Evolutionary conservation across 2,888 invertebrate genomes (phyloP).

Genomic region (Auanema freiburgensis): DNA sequence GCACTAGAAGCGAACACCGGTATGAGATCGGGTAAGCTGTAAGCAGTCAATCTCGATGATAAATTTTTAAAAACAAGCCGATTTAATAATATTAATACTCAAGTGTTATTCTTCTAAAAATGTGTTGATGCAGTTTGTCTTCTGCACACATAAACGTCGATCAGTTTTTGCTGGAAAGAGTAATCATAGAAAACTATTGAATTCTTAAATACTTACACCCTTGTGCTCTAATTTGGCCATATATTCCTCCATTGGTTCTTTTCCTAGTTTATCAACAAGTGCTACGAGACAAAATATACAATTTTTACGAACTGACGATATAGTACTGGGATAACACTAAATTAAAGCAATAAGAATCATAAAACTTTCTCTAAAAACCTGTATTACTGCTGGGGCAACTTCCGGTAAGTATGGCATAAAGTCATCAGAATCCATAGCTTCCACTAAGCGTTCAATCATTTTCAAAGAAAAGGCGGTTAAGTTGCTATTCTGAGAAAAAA

Average conservation of each 20-base stretch:
- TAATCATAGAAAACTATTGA: not conserved
- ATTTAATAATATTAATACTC: constrained; percentile 1
- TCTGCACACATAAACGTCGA: constrained; percentile 79
- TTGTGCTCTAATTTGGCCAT: constrained; percentile 81
- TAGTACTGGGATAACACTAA: constrained; percentile 71
- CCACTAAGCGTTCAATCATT: constrained; percentile 73
- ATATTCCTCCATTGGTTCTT: constrained; percentile 70
- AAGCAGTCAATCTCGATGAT: too few species aligned
- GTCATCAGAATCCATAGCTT: constrained; percentile 21
- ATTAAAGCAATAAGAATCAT: not conserved
- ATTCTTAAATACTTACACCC: constrained; percentile 71
- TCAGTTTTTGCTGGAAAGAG: constrained; percentile 71
- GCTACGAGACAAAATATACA: constrained; percentile 97
- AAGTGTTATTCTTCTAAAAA: constrained; percentile 21
- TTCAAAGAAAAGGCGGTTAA: constrained; percentile 81
- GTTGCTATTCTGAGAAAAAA: constrained; percentile 72
- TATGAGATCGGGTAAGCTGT: too few species aligned
- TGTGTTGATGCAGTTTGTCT: constrained; percentile 56
- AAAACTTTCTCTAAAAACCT: constrained; percentile 69
- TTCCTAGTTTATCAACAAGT: constrained; percentile 84
- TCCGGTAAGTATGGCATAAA: constrained; percentile 76
- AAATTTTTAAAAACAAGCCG: constrained; percentile 1
- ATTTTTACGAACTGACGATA: constrained; percentile 82
- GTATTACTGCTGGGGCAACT: constrained; percentile 85
- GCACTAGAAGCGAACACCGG: too few species aligned